These are phyloP conservation scores for Bugulina stolonifera DNA, from an alignment of 2,888 invertebrate genomes.

Conservation along the genomic window DNA sequence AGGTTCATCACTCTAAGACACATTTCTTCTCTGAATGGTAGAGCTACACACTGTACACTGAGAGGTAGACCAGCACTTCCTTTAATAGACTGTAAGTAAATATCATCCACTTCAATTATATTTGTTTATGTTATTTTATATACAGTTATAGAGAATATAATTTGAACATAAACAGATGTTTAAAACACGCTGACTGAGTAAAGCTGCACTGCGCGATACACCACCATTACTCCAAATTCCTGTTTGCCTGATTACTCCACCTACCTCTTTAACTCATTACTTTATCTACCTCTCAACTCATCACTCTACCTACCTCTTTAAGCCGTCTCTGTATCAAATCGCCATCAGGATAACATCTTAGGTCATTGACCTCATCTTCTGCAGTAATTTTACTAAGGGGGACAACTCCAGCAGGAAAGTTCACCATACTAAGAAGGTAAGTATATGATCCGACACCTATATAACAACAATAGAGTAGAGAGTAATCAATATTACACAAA, in stretches of 20 bases:
- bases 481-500: background rate
- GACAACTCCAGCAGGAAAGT: conserved; percentile 49
- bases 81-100: conserved; percentile 30
- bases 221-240: too few species aligned
- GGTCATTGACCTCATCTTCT: conserved; percentile 27
- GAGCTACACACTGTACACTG: conserved; percentile 51
- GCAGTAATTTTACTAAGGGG: conserved; percentile 42
- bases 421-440: conserved; percentile 44
- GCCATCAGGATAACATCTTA: background rate
- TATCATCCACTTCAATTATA: background rate
- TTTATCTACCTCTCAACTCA: too few species aligned
- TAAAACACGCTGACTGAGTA: too few species aligned
- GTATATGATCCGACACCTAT: background rate
- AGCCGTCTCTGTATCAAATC: background rate
- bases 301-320: background rate
- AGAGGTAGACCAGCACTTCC: conserved; percentile 50
- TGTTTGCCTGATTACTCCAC: too few species aligned
- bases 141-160: background rate
- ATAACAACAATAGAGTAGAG: background rate
- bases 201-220: too few species aligned
- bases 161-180: background rate
- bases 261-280: too few species aligned
- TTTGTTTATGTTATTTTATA: background rate
- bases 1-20: conserved; percentile 49
- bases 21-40: conserved; percentile 53